phyloP scores from a whole-genome alignment of 2,888 invertebrate species.

The Heliconius hortense region DNA sequence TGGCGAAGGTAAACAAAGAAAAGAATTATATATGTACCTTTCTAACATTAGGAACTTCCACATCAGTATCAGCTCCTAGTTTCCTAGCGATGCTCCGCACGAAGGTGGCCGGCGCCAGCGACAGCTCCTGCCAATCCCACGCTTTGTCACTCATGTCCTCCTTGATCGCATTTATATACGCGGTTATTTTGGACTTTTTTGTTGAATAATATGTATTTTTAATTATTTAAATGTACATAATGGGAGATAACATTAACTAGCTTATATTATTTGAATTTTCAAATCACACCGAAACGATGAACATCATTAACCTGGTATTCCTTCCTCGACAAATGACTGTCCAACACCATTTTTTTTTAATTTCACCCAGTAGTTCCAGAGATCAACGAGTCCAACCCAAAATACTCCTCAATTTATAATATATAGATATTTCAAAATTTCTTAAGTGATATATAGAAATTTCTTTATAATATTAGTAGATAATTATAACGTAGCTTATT shows the following conservation, averaged over 20 bases:
- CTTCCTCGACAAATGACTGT: too few relatives aligned
- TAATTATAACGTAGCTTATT: neutral
- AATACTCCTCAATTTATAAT: too few relatives aligned
- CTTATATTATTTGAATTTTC: too few relatives aligned
- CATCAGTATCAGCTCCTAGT: slow-evolving; percentile 87
- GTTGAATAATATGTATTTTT: neutral
- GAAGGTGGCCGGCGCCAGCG: slow-evolving; percentile 76
- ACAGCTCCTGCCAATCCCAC: slow-evolving; percentile 43
- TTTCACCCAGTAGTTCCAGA: too few relatives aligned
- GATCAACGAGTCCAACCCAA: too few relatives aligned
- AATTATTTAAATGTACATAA: neutral
- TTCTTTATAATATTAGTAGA: too few relatives aligned
- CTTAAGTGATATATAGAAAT: too few relatives aligned
- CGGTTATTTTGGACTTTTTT: slow-evolving; percentile 12
- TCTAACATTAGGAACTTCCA: slow-evolving; percentile 81
- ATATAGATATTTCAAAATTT: too few relatives aligned
- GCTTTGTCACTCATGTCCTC: slow-evolving; percentile 29
- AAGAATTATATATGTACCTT: slow-evolving; percentile 74
- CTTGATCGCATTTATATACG: slow-evolving; percentile 19
- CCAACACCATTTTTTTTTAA: too few relatives aligned
- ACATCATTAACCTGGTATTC: too few relatives aligned
- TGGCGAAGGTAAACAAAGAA: neutral
- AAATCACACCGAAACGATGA: too few relatives aligned
- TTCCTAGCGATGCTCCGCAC: slow-evolving; percentile 88
- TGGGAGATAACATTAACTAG: neutral